Evolutionary conservation across 2,113 vertebrate genomes (phyloP).

Genomic region (Regulus satrapa): DNA sequence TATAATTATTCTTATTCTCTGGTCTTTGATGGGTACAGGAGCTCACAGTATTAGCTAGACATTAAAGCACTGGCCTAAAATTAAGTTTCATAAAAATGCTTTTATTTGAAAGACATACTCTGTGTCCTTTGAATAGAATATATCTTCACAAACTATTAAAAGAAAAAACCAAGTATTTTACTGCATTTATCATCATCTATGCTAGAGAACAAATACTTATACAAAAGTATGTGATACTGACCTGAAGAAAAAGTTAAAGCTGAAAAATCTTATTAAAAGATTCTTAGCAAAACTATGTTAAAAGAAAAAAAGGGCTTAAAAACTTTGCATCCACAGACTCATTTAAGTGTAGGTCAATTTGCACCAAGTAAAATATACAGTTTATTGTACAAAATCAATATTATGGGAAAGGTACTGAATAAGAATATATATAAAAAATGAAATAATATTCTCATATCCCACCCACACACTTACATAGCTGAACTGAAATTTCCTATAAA

Average conservation of each 20-base stretch:
- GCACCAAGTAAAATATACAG: background rate
- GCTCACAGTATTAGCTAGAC: background rate
- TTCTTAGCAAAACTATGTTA: background rate
- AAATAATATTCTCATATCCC: background rate
- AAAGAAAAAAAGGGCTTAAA: background rate
- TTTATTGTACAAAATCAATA: background rate
- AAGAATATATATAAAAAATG: background rate
- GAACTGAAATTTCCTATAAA: background rate
- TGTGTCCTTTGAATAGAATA: background rate
- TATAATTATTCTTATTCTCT: background rate
- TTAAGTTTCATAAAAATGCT: background rate
- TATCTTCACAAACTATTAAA: background rate
- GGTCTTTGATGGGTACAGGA: background rate
- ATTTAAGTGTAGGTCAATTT: background rate
- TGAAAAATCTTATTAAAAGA: background rate
- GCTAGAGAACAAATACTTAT: background rate
- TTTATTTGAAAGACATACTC: background rate
- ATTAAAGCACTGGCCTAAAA: background rate
- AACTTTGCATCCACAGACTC: background rate
- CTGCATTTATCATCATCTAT: background rate
- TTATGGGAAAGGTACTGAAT: background rate
- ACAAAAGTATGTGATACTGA: background rate
- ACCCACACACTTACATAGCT: background rate
- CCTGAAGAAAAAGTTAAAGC: background rate
- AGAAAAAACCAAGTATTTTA: background rate